phyloP scores from a whole-genome alignment of 2,888 invertebrate genomes.

The Ochlodes sylvanus region DNA sequence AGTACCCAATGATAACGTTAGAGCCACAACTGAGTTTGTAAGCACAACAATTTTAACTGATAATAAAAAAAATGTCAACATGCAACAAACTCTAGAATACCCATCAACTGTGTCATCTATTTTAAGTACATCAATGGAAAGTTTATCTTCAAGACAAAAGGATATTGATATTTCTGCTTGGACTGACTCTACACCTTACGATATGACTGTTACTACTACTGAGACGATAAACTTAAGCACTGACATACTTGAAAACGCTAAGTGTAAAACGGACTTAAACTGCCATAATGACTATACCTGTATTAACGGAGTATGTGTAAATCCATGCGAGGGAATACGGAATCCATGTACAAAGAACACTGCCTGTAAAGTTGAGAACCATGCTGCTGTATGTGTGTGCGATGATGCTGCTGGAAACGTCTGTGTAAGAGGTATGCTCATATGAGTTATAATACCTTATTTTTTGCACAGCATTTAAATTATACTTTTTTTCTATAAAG shows the following conservation, averaged over 20 bases:
- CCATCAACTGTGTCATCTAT: constrained; percentile 45
- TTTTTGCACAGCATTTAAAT: constrained; percentile 28
- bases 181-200: constrained; percentile 68
- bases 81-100: constrained; percentile 31
- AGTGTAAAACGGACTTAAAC: constrained; percentile 86
- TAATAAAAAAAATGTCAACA: neutral
- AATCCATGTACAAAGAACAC: constrained; percentile 85
- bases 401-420: constrained; percentile 84
- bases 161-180: constrained; percentile 77
- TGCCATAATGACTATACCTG: constrained; percentile 87
- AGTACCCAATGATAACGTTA: neutral
- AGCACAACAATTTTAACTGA: neutral
- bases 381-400: constrained; percentile 87
- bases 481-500: constrained; percentile 30
- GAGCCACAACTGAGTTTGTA: neutral
- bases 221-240: constrained; percentile 56
- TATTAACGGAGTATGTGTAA: constrained; percentile 86
- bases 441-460: constrained; percentile 48
- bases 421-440: constrained; percentile 87
- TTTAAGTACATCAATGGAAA: constrained; percentile 66
- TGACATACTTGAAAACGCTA: constrained; percentile 60
- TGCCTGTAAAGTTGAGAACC: constrained; percentile 86
- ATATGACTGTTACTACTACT: constrained; percentile 61
- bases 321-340: constrained; percentile 83
- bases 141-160: constrained; percentile 73